Conservation (phyloP, 2,888 invertebrate genomes). For the Plagodis pulveraria region DNA sequence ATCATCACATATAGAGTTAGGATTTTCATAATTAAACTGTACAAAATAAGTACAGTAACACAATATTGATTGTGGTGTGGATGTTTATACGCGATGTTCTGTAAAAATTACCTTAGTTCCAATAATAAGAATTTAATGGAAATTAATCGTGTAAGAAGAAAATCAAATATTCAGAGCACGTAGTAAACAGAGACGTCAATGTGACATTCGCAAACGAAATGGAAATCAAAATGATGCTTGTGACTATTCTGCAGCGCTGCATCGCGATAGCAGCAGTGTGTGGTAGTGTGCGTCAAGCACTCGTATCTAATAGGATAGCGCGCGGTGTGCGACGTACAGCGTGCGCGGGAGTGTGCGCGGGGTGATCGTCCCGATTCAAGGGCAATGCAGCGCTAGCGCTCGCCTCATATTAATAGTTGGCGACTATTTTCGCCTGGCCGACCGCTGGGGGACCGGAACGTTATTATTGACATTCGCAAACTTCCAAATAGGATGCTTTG, state of each 20-base stretch:
- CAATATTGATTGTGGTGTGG: background rate
- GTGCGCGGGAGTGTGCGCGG: constrained; percentile 71
- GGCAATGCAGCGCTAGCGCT: constrained; percentile 82
- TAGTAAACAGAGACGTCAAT: constrained; percentile 58
- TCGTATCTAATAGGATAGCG: constrained; percentile 43
- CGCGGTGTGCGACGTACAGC: constrained; percentile 50
- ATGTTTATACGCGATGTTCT: background rate
- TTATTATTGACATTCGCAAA: constrained; percentile 83
- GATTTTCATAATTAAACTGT: too few species aligned
- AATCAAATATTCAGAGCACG: constrained; percentile 42
- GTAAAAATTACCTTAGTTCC: background rate
- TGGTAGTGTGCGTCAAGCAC: constrained; percentile 47
- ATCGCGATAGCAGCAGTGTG: constrained; percentile 59
- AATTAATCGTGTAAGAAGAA: constrained; percentile 34
- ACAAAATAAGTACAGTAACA: too few species aligned
- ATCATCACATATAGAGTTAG: too few species aligned
- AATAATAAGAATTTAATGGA: constrained; percentile 27
- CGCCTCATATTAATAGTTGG: constrained; percentile 80
- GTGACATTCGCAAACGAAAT: constrained; percentile 76
- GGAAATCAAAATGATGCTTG: constrained; percentile 75
- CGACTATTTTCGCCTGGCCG: constrained; percentile 81
- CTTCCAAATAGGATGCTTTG: constrained; percentile 62
- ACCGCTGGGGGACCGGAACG: constrained; percentile 75
- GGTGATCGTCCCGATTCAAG: constrained; percentile 84
- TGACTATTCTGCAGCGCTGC: constrained; percentile 73